Evolutionary conservation across 2,113 vertebrate genomes (phyloP).

Genomic region (Etheostoma spectabile): DNA sequence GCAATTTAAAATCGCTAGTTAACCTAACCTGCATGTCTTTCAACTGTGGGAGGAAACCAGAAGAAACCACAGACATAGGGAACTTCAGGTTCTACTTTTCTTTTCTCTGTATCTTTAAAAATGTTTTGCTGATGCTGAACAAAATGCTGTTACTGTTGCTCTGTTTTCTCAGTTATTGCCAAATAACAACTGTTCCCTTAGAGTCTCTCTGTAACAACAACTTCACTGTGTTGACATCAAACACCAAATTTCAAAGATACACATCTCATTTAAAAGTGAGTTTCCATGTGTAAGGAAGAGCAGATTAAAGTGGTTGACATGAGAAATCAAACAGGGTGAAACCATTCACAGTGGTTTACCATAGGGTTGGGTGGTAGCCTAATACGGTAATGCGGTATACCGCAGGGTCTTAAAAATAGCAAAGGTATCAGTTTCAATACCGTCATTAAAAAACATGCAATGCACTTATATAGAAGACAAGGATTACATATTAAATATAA

Average conservation of each 20-base stretch:
- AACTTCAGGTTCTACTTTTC: neutral
- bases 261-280: neutral
- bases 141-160: neutral
- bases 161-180: neutral
- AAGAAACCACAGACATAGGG: neutral
- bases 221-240: neutral
- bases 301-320: conserved; percentile 2
- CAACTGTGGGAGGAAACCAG: neutral
- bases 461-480: too few species aligned
- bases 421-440: too few species aligned
- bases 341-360: neutral
- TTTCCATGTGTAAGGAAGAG: neutral
- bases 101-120: neutral
- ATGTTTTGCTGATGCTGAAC: neutral
- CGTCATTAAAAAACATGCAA: too few species aligned
- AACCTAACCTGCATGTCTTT: neutral
- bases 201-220: neutral
- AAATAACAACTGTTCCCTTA: conserved; percentile 23
- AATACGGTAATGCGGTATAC: too few species aligned
- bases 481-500: too few species aligned
- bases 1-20: neutral
- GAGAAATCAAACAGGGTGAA: neutral
- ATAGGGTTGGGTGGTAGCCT: too few species aligned
- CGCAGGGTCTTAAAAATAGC: too few species aligned
- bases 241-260: neutral